Evolutionary conservation across 2,888 invertebrate genomes (phyloP), one percentile per base, ranked within the genome.

Genomic region (Crioceris asparagi): DNA sequence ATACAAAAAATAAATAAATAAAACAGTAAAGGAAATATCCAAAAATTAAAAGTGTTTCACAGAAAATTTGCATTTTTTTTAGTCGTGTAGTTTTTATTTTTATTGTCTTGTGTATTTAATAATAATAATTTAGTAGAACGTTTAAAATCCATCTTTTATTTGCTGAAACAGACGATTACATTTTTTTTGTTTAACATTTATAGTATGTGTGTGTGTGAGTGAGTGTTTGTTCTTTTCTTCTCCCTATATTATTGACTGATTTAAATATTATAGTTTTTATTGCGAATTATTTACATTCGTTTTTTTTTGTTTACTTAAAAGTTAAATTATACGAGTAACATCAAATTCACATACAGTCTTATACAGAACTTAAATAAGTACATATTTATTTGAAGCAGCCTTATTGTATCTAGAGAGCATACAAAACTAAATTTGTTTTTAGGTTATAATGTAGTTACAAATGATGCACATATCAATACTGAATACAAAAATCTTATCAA

Each of bases 231-330:
- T 27, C 27, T 15, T 32, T 38, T 32, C 18, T 38, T 32, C 15
- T 38, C 47, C 50, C 53, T 48, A 48, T 55, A n/a, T 27, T 53
- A 53, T 53, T 52, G 54, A 53, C 51, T 53, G 45, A 41, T 51
- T 54, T 54, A 51, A 48, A 48, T 47, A 46, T 49, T n/a, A 45
- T 49, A 44, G 41, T 36, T 43, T 55, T 57, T 57, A 55, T 56
- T 56, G 54, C 55, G 48, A 46, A 39, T 39, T 55, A 54, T 56
- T 54, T 55, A 56, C 57, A 56, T 50, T 49, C 49, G 49, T 51
- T 47, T 45, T 26, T 38, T 43, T 30, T 34, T 37, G 29, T 37
- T 39, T 43, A 43, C 29, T 36, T 33, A n/a, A n/a, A n/a, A n/a
- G n/a, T n/a, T n/a, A n/a, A n/a, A n/a, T n/a, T n/a, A n/a, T n/a